Base-by-base conservation (phyloP, 2,797 vertebrate species). In the Pelodytes ibericus region DNA sequence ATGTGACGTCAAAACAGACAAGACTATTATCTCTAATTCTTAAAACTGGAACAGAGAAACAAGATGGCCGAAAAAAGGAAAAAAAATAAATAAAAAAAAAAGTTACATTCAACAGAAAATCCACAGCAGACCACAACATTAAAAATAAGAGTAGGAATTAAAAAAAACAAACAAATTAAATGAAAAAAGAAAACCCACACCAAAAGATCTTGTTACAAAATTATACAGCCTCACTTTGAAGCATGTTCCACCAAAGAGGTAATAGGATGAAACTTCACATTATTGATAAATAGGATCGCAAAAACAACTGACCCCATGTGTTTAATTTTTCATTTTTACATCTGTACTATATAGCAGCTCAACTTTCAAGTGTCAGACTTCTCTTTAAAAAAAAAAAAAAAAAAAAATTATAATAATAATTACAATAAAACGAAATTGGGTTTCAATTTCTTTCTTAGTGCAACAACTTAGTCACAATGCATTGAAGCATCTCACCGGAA, bases 171-270 rank as follows among this genome's bases (percentile, higher is more conserved):
- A n/a, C n/a, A n/a, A n/a, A n/a, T n/a, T n/a, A n/a, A n/a, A n/a
- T n/a, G n/a, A n/a, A n/a, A 44, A 44, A 15, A 44, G 13, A 44
- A 95, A 95, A 94, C n/a, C n/a, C n/a, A n/a, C n/a, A n/a, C n/a
- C n/a, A 93, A 36, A 39, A 70, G 59, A 58, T 56, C 88, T 92
- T 87, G 92, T 95, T 95, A 96, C 91, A 94, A 95, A 96, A 97
- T 96, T 94, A 96, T 92, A 94, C 93, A 95, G 93, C 95, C 94
- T 95, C 93, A 93, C 94, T 94, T 91, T 94, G 93, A 95, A 93
- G 90, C 91, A 88, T 74, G 93, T 93, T 92, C 92, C 91, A 94
- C 92, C 84, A 84, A 86, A 92, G 93, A 92, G 92, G 91, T 92
- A 92, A 91, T 92, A 94, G 91, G 92, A 88, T 91, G 91, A 90